Percentiles rank a stretch among this genome's conserved stretches.
Conservation (phyloP, 2,888 invertebrate genomes). For the Entomobrya proxima region DNA sequence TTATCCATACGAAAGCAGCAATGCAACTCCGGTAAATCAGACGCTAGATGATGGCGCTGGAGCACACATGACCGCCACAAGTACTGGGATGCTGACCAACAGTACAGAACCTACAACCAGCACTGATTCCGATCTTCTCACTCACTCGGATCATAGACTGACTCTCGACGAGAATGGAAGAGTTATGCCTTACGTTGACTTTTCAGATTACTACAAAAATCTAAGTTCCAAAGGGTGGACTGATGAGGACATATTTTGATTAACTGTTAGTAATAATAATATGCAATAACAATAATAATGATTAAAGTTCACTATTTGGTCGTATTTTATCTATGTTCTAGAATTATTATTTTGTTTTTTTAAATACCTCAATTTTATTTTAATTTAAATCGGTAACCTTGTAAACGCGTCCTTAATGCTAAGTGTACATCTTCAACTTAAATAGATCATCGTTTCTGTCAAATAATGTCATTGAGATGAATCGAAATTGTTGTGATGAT, state of each 20-base stretch:
- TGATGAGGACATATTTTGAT: slow-evolving; percentile 65
- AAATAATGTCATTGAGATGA: background rate
- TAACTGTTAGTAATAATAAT: slow-evolving; percentile 5
- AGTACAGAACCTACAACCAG: slow-evolving; percentile 72
- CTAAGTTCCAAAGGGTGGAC: slow-evolving; percentile 78
- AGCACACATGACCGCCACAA: slow-evolving; percentile 2
- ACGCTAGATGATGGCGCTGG: slow-evolving; percentile 60
- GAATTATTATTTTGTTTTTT: slow-evolving; percentile 26
- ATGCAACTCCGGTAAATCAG: slow-evolving; percentile 70
- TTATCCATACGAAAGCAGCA: slow-evolving; percentile 53
- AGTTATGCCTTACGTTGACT: slow-evolving; percentile 90
- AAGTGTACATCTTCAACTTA: background rate
- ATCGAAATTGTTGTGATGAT: slow-evolving; percentile 31
- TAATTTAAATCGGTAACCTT: background rate
- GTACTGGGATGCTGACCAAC: slow-evolving; percentile 29
- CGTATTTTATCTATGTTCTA: slow-evolving; percentile 27
- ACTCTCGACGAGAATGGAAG: slow-evolving; percentile 83
- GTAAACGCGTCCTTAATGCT: background rate
- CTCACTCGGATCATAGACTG: slow-evolving; percentile 77
- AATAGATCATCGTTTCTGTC: background rate
- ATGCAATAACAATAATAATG: background rate
- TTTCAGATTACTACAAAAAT: slow-evolving; percentile 86
- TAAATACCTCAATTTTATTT: background rate
- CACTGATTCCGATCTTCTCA: slow-evolving; percentile 73
- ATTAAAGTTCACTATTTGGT: slow-evolving; percentile 16